Percentiles rank a stretch among this genome's conserved stretches.
Evolutionary conservation across 2,113 vertebrate genomes (phyloP).

Genomic region (Poeciliopsis prolifica): DNA sequence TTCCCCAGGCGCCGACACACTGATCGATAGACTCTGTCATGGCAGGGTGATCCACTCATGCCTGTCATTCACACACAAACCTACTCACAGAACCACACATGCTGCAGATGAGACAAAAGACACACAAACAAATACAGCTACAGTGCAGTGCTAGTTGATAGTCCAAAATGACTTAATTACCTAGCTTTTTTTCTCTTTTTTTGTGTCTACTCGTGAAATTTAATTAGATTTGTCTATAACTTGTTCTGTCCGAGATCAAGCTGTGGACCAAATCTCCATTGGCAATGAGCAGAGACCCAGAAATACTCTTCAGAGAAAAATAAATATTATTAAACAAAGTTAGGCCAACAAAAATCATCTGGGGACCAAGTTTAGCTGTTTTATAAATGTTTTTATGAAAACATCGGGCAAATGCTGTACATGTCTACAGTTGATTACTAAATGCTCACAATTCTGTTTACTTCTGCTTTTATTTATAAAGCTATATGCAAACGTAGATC

Average conservation of each 20-base stretch:
- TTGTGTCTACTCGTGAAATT: not conserved
- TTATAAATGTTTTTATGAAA: too few relatives aligned
- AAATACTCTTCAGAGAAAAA: not conserved
- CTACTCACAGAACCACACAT: constrained; percentile 31
- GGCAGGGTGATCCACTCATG: constrained; percentile 76
- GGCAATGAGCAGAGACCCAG: not conserved
- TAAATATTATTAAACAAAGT: too few relatives aligned
- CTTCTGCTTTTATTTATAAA: too few relatives aligned
- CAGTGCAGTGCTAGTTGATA: not conserved
- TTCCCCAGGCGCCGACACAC: constrained; percentile 75
- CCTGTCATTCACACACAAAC: constrained; percentile 64
- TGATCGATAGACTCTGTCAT: constrained; percentile 83
- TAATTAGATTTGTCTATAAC: not conserved
- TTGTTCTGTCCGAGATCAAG: not conserved
- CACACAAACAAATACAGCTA: constrained; percentile 12
- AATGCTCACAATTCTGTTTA: too few relatives aligned
- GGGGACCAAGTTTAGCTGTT: too few relatives aligned
- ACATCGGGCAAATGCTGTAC: too few relatives aligned
- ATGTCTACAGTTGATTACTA: too few relatives aligned
- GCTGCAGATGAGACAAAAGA: constrained; percentile 20
- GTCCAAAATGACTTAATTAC: not conserved
- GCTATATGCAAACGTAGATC: too few relatives aligned
- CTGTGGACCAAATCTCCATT: not conserved
- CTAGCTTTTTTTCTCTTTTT: not conserved
- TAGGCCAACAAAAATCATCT: too few relatives aligned